phyloP scores from a whole-genome alignment of 2,888 invertebrate genomes.

The Drosophila quinaria region DNA sequence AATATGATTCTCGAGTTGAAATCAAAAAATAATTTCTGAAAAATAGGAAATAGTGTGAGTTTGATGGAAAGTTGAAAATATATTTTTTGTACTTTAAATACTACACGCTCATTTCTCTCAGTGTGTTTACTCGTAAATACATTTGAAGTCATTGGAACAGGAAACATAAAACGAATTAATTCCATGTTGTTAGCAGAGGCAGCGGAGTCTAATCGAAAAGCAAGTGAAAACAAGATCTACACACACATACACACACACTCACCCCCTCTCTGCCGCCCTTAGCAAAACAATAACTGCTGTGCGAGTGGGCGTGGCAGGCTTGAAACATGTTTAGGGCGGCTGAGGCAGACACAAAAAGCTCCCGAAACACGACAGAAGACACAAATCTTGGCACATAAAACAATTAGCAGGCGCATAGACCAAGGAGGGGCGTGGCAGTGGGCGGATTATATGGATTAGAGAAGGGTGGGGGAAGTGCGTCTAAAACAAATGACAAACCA shows the following conservation, averaged over 20 bases:
- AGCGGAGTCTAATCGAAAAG: constrained; percentile 74
- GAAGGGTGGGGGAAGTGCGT: constrained; percentile 15
- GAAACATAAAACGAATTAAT: constrained; percentile 82
- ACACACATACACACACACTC: constrained; percentile 1
- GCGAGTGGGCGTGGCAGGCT: constrained; percentile 58
- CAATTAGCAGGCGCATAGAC: constrained; percentile 66
- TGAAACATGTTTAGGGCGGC: constrained; percentile 72
- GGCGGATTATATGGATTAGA: constrained; percentile 50
- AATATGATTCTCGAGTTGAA: too few species aligned
- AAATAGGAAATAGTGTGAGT: too few species aligned
- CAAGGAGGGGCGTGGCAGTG: constrained; percentile 10
- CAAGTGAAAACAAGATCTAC: constrained; percentile 70
- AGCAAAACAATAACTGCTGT: constrained; percentile 58
- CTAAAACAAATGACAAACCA: constrained; percentile 69
- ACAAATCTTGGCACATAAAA: constrained; percentile 81
- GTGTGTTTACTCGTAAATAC: constrained; percentile 27
- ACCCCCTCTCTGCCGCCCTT: neutral
- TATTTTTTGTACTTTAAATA: neutral
- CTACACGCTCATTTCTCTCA: neutral
- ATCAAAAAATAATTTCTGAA: too few species aligned
- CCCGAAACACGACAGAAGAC: constrained; percentile 63
- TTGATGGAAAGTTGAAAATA: too few species aligned
- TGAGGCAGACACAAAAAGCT: constrained; percentile 38
- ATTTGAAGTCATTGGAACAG: constrained; percentile 52
- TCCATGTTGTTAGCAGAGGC: constrained; percentile 65